Conservation (phyloP, 2,888 invertebrate genomes). For the Cotesia congregata region DNA sequence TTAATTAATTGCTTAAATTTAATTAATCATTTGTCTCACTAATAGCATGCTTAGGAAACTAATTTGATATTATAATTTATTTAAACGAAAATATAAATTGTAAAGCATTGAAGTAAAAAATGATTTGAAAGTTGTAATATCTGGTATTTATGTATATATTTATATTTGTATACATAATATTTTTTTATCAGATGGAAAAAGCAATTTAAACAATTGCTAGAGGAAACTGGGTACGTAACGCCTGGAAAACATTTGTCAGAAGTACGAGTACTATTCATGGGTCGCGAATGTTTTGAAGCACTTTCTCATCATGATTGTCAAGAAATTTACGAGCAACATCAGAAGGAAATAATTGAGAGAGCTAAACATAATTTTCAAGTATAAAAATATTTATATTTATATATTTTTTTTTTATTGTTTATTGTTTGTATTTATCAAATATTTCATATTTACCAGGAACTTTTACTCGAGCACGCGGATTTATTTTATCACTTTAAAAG, state of each 20-base stretch:
- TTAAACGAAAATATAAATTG: not conserved
- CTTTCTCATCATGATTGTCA: slow-evolving; percentile 91
- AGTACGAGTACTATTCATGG: slow-evolving; percentile 92
- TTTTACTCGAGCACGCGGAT: slow-evolving; percentile 92
- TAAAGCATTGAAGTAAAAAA: not conserved
- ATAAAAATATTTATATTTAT: slow-evolving; percentile 32
- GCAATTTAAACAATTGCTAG: slow-evolving; percentile 92
- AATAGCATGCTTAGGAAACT: slow-evolving; percentile 4
- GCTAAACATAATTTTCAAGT: slow-evolving; percentile 93
- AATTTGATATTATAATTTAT: not conserved
- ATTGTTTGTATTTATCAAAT: not conserved
- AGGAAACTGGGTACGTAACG: slow-evolving; percentile 94
- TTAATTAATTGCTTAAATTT: slow-evolving; percentile 19
- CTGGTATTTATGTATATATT: slow-evolving; percentile 7
- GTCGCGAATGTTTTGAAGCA: slow-evolving; percentile 93
- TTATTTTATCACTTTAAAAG: slow-evolving; percentile 94
- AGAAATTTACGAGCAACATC: slow-evolving; percentile 94
- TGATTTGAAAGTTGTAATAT: not conserved
- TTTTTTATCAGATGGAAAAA: slow-evolving; percentile 83
- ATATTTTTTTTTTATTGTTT: slow-evolving; percentile 23
- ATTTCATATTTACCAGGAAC: slow-evolving; percentile 74
- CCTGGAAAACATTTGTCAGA: slow-evolving; percentile 95
- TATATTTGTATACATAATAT: slow-evolving; percentile 16
- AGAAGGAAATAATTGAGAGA: slow-evolving; percentile 88
- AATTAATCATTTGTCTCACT: slow-evolving; percentile 10